These are phyloP conservation scores for Meloe dianella DNA, from an alignment of 2,888 invertebrate species.

Conservation along the genomic window DNA sequence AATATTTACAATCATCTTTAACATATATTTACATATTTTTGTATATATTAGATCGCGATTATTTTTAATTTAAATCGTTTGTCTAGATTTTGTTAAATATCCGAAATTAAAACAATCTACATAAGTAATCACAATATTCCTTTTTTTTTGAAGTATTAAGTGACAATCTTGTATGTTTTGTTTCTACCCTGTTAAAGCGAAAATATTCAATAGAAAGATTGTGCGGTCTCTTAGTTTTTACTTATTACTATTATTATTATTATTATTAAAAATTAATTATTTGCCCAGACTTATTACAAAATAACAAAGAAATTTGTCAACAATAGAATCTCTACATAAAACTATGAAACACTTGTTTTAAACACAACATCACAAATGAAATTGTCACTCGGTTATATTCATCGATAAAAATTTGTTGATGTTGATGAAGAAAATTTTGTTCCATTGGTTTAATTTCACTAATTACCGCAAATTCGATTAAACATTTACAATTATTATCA, in stretches of 20 bases:
- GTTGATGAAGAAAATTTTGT: constrained; percentile 20
- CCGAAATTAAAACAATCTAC: constrained; percentile 18
- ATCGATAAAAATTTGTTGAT: constrained; percentile 18
- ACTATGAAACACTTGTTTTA: constrained; percentile 25
- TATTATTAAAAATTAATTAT: neutral
- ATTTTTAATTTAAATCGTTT: constrained; percentile 14
- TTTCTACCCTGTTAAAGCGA: constrained; percentile 30
- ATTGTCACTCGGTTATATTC: constrained; percentile 20
- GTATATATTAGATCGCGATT: constrained; percentile 14
- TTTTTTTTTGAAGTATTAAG: constrained; percentile 16
- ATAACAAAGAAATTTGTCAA: neutral
- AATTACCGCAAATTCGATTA: constrained; percentile 20
- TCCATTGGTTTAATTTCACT: constrained; percentile 17
- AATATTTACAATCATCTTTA: constrained; percentile 21
- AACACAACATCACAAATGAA: constrained; percentile 27
- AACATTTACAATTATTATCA: neutral
- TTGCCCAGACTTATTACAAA: neutral
- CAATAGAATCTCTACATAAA: constrained; percentile 21
- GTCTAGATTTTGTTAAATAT: constrained; percentile 16
- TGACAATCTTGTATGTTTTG: constrained; percentile 16
- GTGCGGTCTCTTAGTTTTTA: neutral
- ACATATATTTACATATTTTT: constrained; percentile 21
- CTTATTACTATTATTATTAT: too few species aligned
- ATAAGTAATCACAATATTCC: constrained; percentile 26
- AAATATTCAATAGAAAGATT: constrained; percentile 16